Conservation (phyloP, 2,113 vertebrate species). For the Hiodon alosoides region DNA sequence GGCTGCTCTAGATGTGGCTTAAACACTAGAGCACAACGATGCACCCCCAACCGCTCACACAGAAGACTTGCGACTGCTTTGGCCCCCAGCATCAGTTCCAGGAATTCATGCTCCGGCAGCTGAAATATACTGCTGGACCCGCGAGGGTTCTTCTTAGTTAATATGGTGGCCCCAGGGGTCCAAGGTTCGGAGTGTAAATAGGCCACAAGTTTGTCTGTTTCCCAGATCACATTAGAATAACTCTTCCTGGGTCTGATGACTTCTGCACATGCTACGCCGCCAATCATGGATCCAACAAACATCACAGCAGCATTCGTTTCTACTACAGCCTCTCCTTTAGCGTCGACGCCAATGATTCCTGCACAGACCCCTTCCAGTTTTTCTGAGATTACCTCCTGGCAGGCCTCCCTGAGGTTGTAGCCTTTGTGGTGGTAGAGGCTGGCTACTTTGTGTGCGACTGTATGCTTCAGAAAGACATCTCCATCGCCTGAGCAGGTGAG, state of each 20-base stretch:
- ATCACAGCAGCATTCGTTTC: conserved; percentile 65
- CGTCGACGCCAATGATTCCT: conserved; percentile 62
- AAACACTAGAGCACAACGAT: conserved; percentile 59
- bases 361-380: conserved; percentile 54
- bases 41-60: conserved; percentile 49
- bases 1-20: conserved; percentile 45
- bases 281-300: conserved; percentile 58
- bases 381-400: conserved; percentile 58
- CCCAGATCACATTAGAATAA: conserved; percentile 54
- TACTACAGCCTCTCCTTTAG: conserved; percentile 52
- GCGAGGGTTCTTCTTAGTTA: conserved; percentile 39
- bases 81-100: conserved; percentile 51
- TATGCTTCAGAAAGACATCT: conserved; percentile 63
- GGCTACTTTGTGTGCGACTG: conserved; percentile 65
- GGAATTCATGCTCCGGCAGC: conserved; percentile 45
- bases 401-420: conserved; percentile 54
- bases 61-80: conserved; percentile 48
- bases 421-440: conserved; percentile 63
- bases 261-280: conserved; percentile 50
- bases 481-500: conserved; percentile 68
- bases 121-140: conserved; percentile 49
- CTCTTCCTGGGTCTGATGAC: conserved; percentile 50
- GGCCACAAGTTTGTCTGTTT: conserved; percentile 51
- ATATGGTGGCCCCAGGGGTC: conserved; percentile 57
- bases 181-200: conserved; percentile 59